phyloP scores from a whole-genome alignment of 2,113 vertebrate species.

The Empidonax traillii region DNA sequence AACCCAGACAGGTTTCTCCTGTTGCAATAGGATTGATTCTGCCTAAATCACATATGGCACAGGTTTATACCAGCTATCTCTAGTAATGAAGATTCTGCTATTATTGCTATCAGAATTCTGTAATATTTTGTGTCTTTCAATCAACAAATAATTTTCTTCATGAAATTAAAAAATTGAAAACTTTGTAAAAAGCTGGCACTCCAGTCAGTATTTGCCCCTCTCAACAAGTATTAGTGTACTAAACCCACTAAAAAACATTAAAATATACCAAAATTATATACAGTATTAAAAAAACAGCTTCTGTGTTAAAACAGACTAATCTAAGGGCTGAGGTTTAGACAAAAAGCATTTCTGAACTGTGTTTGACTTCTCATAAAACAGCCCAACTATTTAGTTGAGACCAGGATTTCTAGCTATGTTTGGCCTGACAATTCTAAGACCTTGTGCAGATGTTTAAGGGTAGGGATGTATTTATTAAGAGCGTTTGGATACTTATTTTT shows the following conservation, averaged over 20 bases:
- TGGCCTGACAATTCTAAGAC: not conserved
- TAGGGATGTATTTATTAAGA: not conserved
- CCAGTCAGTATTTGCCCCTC: not conserved
- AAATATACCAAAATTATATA: no score
- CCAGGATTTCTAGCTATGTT: not conserved
- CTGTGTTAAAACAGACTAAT: not conserved
- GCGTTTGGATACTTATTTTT: constrained; percentile 14
- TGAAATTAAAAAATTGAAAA: not conserved
- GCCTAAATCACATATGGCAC: not conserved
- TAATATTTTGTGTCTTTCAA: not conserved
- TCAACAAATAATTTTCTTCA: not conserved
- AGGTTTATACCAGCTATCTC: not conserved
- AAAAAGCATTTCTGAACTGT: not conserved
- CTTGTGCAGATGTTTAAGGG: not conserved
- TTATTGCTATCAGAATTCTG: not conserved
- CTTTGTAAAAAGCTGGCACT: not conserved
- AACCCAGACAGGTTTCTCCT: not conserved
- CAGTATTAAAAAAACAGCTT: not conserved
- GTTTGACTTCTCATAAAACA: not conserved
- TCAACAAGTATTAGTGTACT: not conserved
- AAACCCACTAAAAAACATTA: not conserved
- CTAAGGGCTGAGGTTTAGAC: not conserved
- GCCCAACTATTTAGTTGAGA: not conserved
- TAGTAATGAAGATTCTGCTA: not conserved
- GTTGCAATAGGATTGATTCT: not conserved